Conservation (phyloP, 1,140 invertebrate species). For the Galleria mellonella region DNA sequence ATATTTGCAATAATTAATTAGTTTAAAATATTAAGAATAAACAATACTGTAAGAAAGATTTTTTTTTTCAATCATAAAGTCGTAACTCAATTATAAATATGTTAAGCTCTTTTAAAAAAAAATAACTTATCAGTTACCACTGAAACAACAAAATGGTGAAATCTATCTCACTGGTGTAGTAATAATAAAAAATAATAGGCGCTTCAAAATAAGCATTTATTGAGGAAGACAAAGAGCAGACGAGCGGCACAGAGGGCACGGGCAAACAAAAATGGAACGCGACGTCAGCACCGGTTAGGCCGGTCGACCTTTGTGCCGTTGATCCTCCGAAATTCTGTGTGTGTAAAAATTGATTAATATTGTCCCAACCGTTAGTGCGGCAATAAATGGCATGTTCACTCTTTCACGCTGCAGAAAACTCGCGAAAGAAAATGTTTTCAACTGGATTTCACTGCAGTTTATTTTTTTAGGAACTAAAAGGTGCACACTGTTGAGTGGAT, state of each 20-base stretch:
- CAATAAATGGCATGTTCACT: slow-evolving; percentile 34
- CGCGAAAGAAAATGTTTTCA: slow-evolving; percentile 33
- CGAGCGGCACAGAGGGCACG: slow-evolving; percentile 32
- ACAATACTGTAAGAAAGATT: no score
- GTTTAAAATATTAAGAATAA: no score
- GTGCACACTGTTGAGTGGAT: slow-evolving; percentile 24
- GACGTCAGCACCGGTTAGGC: slow-evolving; percentile 38
- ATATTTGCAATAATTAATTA: no score
- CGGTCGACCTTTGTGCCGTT: slow-evolving; percentile 42
- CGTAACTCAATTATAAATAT: no score
- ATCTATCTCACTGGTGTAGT: slow-evolving; percentile 17
- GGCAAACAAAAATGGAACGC: slow-evolving; percentile 55
- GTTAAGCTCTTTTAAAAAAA: no score
- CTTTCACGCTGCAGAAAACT: slow-evolving; percentile 21
- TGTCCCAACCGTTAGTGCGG: slow-evolving; percentile 29
- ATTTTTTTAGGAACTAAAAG: slow-evolving; percentile 28
- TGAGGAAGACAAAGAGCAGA: slow-evolving; percentile 46
- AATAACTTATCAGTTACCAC: no score
- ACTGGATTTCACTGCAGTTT: slow-evolving; percentile 28
- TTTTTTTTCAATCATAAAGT: no score
- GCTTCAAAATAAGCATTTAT: slow-evolving; percentile 41
- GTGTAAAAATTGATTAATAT: slow-evolving; percentile 62
- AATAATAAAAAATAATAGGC: slow-evolving; percentile 42
- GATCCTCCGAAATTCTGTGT: slow-evolving; percentile 40
- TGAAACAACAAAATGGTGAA: no score